These are phyloP conservation scores for Zeugodacus cucurbitae DNA, from an alignment of 1,140 invertebrate genomes.

Conservation along the genomic window DNA sequence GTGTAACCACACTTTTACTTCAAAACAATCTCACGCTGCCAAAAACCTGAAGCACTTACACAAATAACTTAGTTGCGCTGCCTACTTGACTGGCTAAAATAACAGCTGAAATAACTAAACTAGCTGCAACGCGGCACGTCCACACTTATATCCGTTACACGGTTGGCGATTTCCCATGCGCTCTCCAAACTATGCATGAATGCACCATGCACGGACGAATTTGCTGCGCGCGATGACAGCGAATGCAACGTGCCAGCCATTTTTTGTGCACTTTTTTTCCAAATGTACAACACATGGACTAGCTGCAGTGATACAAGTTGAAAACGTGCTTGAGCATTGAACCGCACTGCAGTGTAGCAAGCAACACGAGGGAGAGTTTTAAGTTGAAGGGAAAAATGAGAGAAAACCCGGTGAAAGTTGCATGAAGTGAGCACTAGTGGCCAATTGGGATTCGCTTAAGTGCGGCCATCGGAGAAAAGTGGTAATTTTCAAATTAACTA, in stretches of 20 bases:
- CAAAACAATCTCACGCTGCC: not conserved
- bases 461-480: not conserved
- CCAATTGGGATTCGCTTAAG: constrained; percentile 2
- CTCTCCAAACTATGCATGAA: not conserved
- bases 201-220: not conserved
- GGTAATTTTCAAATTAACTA: constrained; percentile 26
- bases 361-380: not conserved
- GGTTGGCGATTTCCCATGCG: not conserved
- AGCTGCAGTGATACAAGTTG: not conserved
- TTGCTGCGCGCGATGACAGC: constrained; percentile 13
- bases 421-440: constrained; percentile 4
- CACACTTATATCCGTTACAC: not conserved
- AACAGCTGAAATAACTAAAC: not conserved
- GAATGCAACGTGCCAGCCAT: not conserved
- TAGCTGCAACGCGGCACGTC: not conserved
- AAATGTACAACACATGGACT: not conserved
- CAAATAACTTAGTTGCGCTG: not conserved
- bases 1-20: not conserved
- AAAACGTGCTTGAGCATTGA: not conserved
- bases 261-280: not conserved
- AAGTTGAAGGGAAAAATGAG: not conserved
- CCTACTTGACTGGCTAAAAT: not conserved
- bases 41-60: not conserved
- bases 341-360: not conserved
- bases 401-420: not conserved